A percentile compares a stretch with the other conserved stretches of the same genome.
phyloP scores from a whole-genome alignment of 2,113 vertebrate species.

The Sceloporus tristichus region DNA sequence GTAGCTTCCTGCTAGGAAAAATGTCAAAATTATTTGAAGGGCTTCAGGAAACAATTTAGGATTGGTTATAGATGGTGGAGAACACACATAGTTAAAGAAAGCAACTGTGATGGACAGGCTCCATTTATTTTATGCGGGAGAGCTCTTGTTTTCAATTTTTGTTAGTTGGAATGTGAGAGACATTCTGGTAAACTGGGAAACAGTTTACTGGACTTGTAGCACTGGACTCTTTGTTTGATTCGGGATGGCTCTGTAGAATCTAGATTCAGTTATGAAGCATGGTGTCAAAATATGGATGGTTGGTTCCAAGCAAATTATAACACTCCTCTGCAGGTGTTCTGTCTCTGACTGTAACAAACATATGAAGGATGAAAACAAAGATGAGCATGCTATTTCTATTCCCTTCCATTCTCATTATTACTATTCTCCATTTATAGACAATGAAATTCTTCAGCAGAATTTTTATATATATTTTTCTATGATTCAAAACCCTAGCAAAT shows the following conservation, averaged over 20 bases:
- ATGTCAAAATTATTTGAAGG: neutral
- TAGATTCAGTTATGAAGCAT: no score
- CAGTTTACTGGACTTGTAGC: neutral
- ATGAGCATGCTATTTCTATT: no score
- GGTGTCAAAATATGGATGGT: neutral
- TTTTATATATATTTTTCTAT: neutral
- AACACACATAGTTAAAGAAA: neutral
- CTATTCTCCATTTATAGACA: neutral
- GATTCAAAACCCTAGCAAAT: no score
- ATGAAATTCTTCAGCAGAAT: neutral
- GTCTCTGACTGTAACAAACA: neutral
- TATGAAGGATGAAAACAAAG: neutral
- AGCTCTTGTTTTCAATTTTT: neutral
- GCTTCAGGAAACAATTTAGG: neutral
- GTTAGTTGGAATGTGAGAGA: neutral
- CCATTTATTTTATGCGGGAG: neutral
- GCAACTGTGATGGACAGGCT: neutral
- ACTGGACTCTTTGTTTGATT: neutral
- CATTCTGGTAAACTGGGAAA: neutral
- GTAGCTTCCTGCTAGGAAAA: neutral
- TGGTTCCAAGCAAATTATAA: neutral
- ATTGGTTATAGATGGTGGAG: neutral
- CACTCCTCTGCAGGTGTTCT: neutral
- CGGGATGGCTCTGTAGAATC: neutral
- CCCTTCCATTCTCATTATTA: neutral